Evolutionary conservation across 2,113 vertebrate genomes (phyloP).

Genomic region (Poicephalus gulielmi): DNA sequence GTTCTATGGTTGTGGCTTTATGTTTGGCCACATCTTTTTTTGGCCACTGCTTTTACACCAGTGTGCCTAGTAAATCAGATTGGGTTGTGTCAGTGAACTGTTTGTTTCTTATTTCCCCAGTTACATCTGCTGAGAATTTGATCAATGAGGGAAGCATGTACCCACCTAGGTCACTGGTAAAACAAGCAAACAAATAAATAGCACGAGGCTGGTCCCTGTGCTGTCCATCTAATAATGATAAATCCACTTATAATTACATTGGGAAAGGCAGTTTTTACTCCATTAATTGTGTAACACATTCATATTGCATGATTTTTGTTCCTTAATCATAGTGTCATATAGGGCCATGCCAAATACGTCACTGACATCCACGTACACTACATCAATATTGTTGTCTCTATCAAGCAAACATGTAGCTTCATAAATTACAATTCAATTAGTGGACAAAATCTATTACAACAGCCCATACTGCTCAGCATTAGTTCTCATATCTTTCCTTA

Average conservation of each 20-base stretch:
- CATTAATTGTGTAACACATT: background rate
- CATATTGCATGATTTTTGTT: slow-evolving; percentile 6
- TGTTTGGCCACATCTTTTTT: background rate
- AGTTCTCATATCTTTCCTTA: slow-evolving; percentile 41
- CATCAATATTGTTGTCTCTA: background rate
- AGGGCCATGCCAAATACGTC: slow-evolving; percentile 9
- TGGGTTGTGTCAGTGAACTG: background rate
- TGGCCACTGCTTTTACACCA: background rate
- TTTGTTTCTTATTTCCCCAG: background rate
- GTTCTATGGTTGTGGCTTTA: background rate
- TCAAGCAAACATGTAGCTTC: slow-evolving; percentile 28
- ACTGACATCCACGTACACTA: background rate
- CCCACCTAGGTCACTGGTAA: background rate
- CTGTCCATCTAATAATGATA: background rate
- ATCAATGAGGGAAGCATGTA: background rate
- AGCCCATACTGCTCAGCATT: slow-evolving; percentile 11
- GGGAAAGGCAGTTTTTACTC: slow-evolving; percentile 24
- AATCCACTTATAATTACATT: slow-evolving; percentile 1
- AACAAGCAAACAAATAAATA: background rate
- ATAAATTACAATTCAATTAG: slow-evolving; percentile 56
- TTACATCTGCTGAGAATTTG: background rate
- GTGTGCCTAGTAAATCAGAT: background rate
- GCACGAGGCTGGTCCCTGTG: background rate
- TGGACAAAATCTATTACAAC: slow-evolving; percentile 42
- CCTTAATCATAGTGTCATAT: slow-evolving; percentile 26